Conservation (phyloP, 2,797 vertebrate species). For the Onychomys arenicola region DNA sequence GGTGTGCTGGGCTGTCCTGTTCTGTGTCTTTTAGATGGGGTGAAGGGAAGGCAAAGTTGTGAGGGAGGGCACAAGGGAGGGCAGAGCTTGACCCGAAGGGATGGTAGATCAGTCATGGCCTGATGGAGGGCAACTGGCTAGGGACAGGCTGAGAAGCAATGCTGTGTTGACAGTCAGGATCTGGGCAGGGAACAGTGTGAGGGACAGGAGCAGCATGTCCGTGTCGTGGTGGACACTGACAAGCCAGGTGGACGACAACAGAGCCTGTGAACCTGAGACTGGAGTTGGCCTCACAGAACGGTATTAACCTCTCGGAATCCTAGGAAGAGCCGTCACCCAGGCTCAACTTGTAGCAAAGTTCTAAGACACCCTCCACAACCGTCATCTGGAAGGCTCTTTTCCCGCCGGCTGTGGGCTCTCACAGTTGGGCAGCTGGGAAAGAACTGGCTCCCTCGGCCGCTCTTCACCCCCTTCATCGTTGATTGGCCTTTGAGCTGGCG, state of each 20-base stretch:
- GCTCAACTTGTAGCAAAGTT: too few species aligned
- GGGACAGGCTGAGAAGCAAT: not conserved
- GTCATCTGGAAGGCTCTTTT: not conserved
- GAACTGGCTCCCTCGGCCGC: too few species aligned
- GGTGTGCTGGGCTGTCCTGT: not conserved
- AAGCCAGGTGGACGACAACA: not conserved
- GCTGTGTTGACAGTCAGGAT: not conserved
- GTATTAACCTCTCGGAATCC: too few species aligned
- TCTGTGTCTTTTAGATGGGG: too few species aligned
- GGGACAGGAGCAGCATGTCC: not conserved
- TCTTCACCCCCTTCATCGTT: not conserved
- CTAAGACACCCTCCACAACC: not conserved
- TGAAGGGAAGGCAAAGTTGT: too few species aligned
- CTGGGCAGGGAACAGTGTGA: too few species aligned
- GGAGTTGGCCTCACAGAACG: not conserved
- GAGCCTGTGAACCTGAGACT: not conserved
- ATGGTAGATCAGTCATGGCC: too few species aligned
- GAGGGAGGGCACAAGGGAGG: not conserved
- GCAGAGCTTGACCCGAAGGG: not conserved
- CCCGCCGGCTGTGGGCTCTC: not conserved
- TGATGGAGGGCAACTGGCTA: not conserved
- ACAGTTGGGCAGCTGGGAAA: accelerated
- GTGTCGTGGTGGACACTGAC: not conserved
- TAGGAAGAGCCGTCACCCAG: not conserved
- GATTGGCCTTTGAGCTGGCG: not conserved